Conservation (phyloP, 2,888 invertebrate genomes). For the Lasius fuliginosus region DNA sequence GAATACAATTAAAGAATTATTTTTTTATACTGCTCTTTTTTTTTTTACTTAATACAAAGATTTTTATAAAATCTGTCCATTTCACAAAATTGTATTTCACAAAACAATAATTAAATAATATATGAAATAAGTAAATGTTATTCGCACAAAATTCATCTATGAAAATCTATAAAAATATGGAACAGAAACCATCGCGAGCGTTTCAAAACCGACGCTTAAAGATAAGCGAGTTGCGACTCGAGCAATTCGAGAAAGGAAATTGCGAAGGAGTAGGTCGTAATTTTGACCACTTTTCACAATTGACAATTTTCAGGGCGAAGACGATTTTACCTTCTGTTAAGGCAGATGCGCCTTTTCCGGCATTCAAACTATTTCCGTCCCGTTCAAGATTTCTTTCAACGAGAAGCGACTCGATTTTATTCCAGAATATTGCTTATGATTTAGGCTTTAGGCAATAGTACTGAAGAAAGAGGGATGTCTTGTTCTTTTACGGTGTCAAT, state of each 20-base stretch:
- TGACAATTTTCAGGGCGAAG: conserved; percentile 49
- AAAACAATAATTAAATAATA: neutral
- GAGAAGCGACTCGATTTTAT: conserved; percentile 2
- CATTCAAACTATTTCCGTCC: conserved; percentile 43
- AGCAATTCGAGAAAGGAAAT: conserved; percentile 33
- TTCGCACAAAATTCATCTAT: neutral
- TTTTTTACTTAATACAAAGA: neutral
- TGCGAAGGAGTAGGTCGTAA: conserved; percentile 38
- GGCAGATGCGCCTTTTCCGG: conserved; percentile 33
- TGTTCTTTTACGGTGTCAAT: neutral
- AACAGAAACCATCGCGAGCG: neutral
- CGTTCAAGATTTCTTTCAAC: conserved; percentile 36
- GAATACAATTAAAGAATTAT: neutral
- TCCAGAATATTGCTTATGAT: conserved; percentile 27
- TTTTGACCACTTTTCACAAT: conserved; percentile 52
- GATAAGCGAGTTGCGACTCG: conserved; percentile 22
- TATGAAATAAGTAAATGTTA: neutral
- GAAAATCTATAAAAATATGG: neutral
- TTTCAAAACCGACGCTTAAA: neutral
- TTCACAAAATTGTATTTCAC: neutral
- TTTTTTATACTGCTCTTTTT: neutral
- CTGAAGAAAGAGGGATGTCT: neutral
- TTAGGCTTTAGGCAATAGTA: conserved; percentile 9
- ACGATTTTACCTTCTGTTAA: conserved; percentile 47
- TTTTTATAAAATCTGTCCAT: neutral